A percentile compares a stretch with the other conserved stretches of the same genome.
Conservation (phyloP, 2,888 invertebrate species). For the Hirudinaria manillensis region DNA sequence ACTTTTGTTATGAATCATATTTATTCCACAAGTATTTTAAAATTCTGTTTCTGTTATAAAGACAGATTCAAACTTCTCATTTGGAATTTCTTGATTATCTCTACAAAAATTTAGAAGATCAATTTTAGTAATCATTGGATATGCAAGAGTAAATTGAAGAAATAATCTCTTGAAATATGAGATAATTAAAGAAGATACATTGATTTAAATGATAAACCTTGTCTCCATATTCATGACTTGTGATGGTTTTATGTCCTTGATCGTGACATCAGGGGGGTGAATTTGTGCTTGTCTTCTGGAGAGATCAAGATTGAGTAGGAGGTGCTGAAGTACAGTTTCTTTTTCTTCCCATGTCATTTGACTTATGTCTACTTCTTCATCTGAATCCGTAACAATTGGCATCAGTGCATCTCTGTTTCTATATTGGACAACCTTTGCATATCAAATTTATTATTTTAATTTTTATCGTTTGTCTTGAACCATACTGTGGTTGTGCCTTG, state of each 20-base stretch:
- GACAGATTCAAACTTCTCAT: slow-evolving; percentile 1
- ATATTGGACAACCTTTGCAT: no score
- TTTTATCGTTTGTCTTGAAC: no score
- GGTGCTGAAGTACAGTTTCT: slow-evolving; percentile 1
- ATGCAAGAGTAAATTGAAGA: no score
- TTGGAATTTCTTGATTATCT: background rate
- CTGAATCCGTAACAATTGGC: background rate
- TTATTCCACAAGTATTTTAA: background rate
- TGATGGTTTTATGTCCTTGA: no score
- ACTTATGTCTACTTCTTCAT: background rate
- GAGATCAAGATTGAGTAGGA: slow-evolving; percentile 19
- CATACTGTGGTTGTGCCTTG: background rate
- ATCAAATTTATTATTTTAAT: no score
- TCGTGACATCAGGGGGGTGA: background rate
- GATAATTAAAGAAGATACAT: no score
- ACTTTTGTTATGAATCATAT: slow-evolving; percentile 1
- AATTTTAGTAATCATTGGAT: background rate
- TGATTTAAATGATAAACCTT: no score
- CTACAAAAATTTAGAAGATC: background rate
- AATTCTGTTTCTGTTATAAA: slow-evolving; percentile 12
- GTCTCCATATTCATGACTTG: background rate
- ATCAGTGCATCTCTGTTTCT: no score
- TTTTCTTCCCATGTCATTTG: slow-evolving; percentile 26
- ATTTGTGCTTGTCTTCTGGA: background rate
- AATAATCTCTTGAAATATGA: no score